Percentiles rank a stretch among this genome's conserved stretches.
These are phyloP conservation scores for Streptopelia turtur DNA, from an alignment of 2,797 vertebrate genomes.

Conservation along the genomic window DNA sequence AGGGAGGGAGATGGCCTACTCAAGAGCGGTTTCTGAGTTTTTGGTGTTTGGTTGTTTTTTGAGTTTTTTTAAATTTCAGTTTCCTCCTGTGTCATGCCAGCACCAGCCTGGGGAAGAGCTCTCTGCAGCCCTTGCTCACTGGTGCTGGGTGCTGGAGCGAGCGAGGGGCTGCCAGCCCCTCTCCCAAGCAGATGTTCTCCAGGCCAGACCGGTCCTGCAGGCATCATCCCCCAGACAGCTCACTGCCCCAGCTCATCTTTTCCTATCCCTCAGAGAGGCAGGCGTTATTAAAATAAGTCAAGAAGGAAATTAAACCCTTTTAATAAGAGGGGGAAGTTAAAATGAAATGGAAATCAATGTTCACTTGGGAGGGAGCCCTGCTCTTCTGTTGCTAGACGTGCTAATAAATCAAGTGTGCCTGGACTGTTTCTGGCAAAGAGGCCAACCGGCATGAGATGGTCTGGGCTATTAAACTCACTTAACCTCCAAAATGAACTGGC, in stretches of 20 bases:
- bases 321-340: slow-evolving; percentile 26
- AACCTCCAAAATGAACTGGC: slow-evolving; percentile 58
- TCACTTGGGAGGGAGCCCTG: slow-evolving; percentile 51
- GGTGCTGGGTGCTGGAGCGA: neutral
- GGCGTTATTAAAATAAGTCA: slow-evolving; percentile 41
- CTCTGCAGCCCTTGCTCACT: neutral
- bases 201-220: neutral
- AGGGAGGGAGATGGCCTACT: neutral
- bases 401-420: slow-evolving; percentile 52
- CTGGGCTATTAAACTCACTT: slow-evolving; percentile 54
- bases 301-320: slow-evolving; percentile 56
- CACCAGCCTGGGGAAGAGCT: neutral
- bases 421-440: slow-evolving; percentile 31
- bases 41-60: neutral
- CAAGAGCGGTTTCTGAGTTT: neutral
- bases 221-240: neutral
- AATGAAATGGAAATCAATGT: slow-evolving; percentile 63
- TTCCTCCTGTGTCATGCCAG: neutral
- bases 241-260: neutral
- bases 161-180: neutral
- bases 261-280: neutral
- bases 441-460: slow-evolving; percentile 37
- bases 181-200: neutral
- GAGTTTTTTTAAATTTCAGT: neutral
- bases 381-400: neutral